Evolutionary conservation across 2,888 invertebrate species (phyloP).

Genomic region (Yponomeuta cagnagella): DNA sequence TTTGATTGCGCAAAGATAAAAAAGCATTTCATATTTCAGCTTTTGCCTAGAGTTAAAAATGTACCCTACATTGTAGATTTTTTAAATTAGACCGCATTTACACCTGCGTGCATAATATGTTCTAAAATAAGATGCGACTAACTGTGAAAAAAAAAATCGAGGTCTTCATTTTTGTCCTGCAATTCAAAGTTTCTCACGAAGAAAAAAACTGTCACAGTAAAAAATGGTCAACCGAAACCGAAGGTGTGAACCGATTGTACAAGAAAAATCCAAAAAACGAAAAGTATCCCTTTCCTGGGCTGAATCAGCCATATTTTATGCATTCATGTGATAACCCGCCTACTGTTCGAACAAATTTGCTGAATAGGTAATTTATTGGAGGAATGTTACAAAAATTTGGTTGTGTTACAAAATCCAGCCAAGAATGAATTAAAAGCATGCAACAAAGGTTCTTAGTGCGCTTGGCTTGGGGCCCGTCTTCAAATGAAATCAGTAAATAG

Average conservation of each 20-base stretch:
- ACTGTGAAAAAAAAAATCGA: not conserved
- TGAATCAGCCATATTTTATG: conserved; percentile 18
- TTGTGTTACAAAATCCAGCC: conserved; percentile 1
- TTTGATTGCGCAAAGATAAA: no score
- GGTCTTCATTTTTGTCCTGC: not conserved
- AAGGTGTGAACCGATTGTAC: conserved; percentile 16
- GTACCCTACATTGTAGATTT: no score
- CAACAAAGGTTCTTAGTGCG: not conserved
- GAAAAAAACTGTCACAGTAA: conserved; percentile 17
- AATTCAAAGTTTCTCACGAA: not conserved
- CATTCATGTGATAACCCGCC: conserved; percentile 56
- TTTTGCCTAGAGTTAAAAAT: no score
- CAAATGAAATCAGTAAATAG: no score
- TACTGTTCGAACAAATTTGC: conserved; percentile 61
- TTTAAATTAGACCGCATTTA: no score
- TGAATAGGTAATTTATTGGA: conserved; percentile 65
- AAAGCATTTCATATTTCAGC: no score
- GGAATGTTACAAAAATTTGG: conserved; percentile 15
- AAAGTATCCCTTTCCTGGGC: not conserved
- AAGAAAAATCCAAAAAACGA: conserved; percentile 4
- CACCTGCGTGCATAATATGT: no score
- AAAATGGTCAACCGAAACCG: conserved; percentile 9
- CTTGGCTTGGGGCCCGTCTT: no score
- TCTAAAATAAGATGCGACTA: no score
- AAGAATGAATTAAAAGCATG: not conserved